phyloP scores from a whole-genome alignment of 2,113 vertebrate species.

The Taxidea taxus region DNA sequence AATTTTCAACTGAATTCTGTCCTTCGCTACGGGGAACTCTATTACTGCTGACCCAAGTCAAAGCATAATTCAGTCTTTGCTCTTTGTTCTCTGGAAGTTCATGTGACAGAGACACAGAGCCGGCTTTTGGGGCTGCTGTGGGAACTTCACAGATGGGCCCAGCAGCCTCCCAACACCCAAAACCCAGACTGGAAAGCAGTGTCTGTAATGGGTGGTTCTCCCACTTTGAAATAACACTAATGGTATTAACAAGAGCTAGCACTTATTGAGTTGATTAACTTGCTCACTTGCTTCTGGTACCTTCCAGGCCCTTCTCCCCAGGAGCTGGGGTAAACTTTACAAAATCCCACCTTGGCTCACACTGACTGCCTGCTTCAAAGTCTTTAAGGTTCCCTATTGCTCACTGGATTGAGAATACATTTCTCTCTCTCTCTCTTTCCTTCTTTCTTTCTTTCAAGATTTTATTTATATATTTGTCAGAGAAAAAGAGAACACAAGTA shows the following conservation, averaged over 20 bases:
- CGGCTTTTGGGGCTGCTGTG: not conserved
- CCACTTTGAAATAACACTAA: not conserved
- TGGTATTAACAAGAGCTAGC: rapidly evolving
- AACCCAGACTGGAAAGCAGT: not conserved
- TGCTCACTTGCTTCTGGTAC: not conserved
- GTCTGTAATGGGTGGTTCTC: rapidly evolving
- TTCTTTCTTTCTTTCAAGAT: not conserved
- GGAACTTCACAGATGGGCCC: rapidly evolving
- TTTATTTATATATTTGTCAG: not conserved
- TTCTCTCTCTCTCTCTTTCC: not conserved
- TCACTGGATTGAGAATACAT: not conserved
- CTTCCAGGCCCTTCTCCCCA: not conserved
- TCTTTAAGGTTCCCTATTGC: not conserved
- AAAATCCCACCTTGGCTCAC: not conserved
- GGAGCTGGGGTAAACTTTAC: rapidly evolving
- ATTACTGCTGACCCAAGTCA: constrained; percentile 6
- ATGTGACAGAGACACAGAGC: rapidly evolving
- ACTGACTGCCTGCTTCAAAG: not conserved
- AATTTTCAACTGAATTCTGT: constrained; percentile 32
- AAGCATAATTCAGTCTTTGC: not conserved
- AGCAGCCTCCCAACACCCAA: not conserved
- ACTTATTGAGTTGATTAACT: rapidly evolving
- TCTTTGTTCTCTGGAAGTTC: not conserved
- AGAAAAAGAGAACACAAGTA: not conserved
- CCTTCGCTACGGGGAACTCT: constrained; percentile 10